A percentile compares a stretch with the other conserved stretches of the same genome.
Conservation (phyloP, 1,140 invertebrate species). For the Neomicropteryx cornuta region DNA sequence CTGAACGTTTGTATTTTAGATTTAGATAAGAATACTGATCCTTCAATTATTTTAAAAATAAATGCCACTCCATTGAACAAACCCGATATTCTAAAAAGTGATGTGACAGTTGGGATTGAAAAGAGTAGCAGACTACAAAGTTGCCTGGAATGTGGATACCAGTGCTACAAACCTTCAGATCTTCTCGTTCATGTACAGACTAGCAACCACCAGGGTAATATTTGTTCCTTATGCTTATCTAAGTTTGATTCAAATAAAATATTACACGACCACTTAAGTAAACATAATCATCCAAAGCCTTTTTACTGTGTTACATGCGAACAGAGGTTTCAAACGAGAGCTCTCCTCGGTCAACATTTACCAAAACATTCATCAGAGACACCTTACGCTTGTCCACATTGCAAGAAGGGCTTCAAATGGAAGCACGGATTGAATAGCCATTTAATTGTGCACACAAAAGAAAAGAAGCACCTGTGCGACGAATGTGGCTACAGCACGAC, state of each 20-base stretch:
- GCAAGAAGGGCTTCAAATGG: constrained; percentile 51
- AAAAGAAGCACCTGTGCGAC: constrained; percentile 49
- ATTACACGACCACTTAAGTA: constrained; percentile 33
- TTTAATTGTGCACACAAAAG: constrained; percentile 41
- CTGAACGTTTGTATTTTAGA: too few relatives aligned
- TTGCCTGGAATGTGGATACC: constrained; percentile 28
- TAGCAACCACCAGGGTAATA: constrained; percentile 34
- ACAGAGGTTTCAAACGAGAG: constrained; percentile 38
- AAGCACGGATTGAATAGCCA: constrained; percentile 49
- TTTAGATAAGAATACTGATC: too few relatives aligned
- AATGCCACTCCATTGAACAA: neutral
- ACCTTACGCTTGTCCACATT: constrained; percentile 45
- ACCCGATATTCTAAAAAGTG: constrained; percentile 4
- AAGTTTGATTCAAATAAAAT: constrained; percentile 29
- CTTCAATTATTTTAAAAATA: too few relatives aligned
- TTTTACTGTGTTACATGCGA: constrained; percentile 44
- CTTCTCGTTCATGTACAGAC: constrained; percentile 30
- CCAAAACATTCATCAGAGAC: constrained; percentile 44
- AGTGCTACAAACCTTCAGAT: constrained; percentile 29
- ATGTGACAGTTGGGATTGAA: neutral
- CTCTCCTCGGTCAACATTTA: constrained; percentile 38
- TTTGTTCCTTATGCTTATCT: constrained; percentile 39
- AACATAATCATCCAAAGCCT: constrained; percentile 36
- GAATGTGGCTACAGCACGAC: constrained; percentile 48
- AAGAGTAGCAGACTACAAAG: constrained; percentile 19